A percentile compares a stretch with the other conserved stretches of the same genome.
phyloP scores from a whole-genome alignment of 30 jellyfish, hydroid and myxozoan genomes.

The Pelagia noctiluca region DNA sequence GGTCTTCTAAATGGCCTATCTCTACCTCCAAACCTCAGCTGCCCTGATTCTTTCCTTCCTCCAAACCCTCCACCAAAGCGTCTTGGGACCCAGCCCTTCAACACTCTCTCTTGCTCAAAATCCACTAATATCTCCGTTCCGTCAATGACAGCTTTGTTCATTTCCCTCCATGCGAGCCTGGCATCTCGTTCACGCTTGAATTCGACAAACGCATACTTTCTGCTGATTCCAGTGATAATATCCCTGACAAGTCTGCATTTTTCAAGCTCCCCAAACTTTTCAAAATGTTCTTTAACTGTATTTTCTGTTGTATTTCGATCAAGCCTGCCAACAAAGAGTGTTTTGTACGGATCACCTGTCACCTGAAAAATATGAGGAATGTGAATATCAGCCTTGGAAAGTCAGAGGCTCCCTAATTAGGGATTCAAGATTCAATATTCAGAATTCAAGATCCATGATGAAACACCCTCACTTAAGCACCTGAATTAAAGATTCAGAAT shows the following conservation, averaged over 20 bases:
- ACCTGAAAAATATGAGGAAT: slow-evolving; percentile 61
- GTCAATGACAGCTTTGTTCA: slow-evolving; percentile 77
- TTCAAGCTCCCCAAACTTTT: slow-evolving; percentile 79
- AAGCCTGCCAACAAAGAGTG: slow-evolving; percentile 84
- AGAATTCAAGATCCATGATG: neutral
- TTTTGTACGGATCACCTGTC: slow-evolving; percentile 88
- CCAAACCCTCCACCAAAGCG: slow-evolving; percentile 99
- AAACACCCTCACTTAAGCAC: no score
- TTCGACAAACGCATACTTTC: slow-evolving; percentile 94
- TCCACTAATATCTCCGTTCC: slow-evolving; percentile 83
- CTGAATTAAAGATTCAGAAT: no score
- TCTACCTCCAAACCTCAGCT: slow-evolving; percentile 96
- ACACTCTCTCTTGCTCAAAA: slow-evolving; percentile 79
- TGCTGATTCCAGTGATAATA: slow-evolving; percentile 86
- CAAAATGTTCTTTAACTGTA: slow-evolving; percentile 38
- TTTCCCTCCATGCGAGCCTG: slow-evolving; percentile 78
- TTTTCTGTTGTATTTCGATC: slow-evolving; percentile 79
- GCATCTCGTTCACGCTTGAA: slow-evolving; percentile 91
- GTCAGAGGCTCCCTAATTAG: neutral
- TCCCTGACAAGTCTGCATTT: slow-evolving; percentile 89
- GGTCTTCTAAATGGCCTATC: slow-evolving; percentile 98
- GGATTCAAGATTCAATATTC: neutral
- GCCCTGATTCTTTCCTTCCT: slow-evolving; percentile 98
- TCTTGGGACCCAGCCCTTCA: slow-evolving; percentile 98
- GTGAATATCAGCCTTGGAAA: neutral